Evolutionary conservation across 2,113 vertebrate species (phyloP), one percentile per base, ranked within the genome.

Genomic region (Phrynosoma platyrhinos): DNA sequence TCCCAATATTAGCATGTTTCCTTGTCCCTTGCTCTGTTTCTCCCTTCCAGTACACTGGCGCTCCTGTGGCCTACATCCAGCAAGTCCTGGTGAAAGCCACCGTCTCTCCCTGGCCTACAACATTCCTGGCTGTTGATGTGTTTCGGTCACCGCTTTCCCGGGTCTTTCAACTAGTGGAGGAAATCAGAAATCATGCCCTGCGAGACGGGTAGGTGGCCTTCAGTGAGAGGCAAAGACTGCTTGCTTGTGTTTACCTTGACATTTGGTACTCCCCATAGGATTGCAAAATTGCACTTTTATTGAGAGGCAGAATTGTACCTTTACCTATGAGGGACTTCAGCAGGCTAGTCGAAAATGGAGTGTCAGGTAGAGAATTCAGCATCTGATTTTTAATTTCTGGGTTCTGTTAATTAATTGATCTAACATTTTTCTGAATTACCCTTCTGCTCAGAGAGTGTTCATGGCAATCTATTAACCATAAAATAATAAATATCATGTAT

Each of bases 1-100:
- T 52, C 25, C 58, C 75, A 8, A 16, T 6, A 4, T 4, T 7
- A 4, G 6, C 5, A 1, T 30, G 18, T 23, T 1, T 42, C 0
- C 83, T 16, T 32, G 20, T 42, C 72, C 72, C 58, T 18, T 12
- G 2, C 58, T 62, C 18, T 62, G 79, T 84, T 89, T 0, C 0
- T 87, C 36, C 53, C 23, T 47, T 71, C 0, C 92, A 99, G 99
- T 99, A 99, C 8, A 96, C 96, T 0, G 98, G 99, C 0, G 97
- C 98, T 87, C 99, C 99, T 0, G 99, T 99, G 68, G 98, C 99
- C 75, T 99, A 99, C 91, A 97, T 99, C 91, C 99, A 99, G 96
- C 99, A 99, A 96, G 98, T 99, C 91, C 90, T 99, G 77, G 98
- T 99, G 89, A 99, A 99, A 93, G 98, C 98, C 3, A 98, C 97